Evolutionary conservation across 2,113 vertebrate genomes (phyloP), one percentile per base, ranked within the genome.

Genomic region (Trematocara nigrifrons): DNA sequence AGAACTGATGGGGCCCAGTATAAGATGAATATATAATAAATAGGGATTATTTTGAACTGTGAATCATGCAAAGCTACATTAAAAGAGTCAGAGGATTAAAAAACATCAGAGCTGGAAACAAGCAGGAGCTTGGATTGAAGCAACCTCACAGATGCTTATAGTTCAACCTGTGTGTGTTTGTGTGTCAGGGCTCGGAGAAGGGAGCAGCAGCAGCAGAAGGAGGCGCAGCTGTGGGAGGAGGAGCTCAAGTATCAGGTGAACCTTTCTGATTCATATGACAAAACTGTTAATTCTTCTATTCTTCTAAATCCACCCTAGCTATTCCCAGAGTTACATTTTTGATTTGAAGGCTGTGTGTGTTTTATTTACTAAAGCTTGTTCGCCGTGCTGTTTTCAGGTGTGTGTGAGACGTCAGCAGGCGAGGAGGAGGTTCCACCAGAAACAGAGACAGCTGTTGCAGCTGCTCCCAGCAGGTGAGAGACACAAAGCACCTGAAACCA

Each of bases 381-480:
- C 8, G 4, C 3, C 15, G 80, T 82, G 77, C 82, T 80, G 78
- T 79, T 95, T 96, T 54, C 91, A 97, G 94, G 87, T 98, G 87
- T 96, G 96, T 83, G 93, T 99, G 89, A 96, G 97, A 84, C 97
- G 97, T 86, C 97, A 97, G 89, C 96, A 96, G 92, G 97, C 97
- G 35, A 96, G 97, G 92, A 97, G 97, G 86, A 57, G 91, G 84
- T 98, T 98, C 91, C 97, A 97, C 87, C 97, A 98, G 89, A 95
- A 95, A 83, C 97, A 97, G 87, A 96, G 98, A 66, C 94, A 94
- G 20, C 93, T 98, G 57, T 96, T 99, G 81, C 96, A 98, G 95
- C 95, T 97, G 51, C 95, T 99, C 56, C 97, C 97, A 90, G 51
- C 52, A 56, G 38, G 78, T 45, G 20, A 26, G 77, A 22, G 38